Evolutionary conservation across 1,140 invertebrate species (phyloP).

Genomic region (Aricia agestis): DNA sequence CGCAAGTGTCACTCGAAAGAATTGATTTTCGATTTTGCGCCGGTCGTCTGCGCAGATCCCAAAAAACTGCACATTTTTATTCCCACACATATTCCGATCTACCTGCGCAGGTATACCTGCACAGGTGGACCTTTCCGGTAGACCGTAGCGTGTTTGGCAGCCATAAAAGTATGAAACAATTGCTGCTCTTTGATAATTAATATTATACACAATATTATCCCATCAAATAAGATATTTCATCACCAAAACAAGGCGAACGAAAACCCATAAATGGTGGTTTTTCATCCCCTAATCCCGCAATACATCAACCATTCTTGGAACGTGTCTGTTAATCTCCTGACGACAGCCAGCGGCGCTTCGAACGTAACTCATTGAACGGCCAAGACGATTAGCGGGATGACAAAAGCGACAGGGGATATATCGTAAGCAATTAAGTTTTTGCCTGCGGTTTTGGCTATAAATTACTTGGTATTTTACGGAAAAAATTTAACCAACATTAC

Average conservation of each 20-base stretch:
- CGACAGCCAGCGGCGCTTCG: background rate
- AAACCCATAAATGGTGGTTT: background rate
- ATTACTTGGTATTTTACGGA: too few species aligned
- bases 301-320: background rate
- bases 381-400: background rate
- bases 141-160: too few species aligned
- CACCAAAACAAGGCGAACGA: background rate
- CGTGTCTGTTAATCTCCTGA: background rate
- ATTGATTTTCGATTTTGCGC: too few species aligned
- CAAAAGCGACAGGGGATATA: background rate
- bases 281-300: background rate
- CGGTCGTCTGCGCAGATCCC: too few species aligned
- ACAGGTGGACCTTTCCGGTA: too few species aligned
- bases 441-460: background rate
- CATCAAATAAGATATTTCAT: background rate
- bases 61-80: too few species aligned
- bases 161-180: too few species aligned
- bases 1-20: too few species aligned
- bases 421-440: background rate
- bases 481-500: too few species aligned
- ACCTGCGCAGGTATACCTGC: too few species aligned
- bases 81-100: too few species aligned
- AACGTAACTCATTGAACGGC: background rate
- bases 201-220: conserved; percentile 1
- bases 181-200: too few species aligned